Base-by-base conservation (phyloP, 2,888 invertebrate genomes). In the Spodoptera picta region DNA sequence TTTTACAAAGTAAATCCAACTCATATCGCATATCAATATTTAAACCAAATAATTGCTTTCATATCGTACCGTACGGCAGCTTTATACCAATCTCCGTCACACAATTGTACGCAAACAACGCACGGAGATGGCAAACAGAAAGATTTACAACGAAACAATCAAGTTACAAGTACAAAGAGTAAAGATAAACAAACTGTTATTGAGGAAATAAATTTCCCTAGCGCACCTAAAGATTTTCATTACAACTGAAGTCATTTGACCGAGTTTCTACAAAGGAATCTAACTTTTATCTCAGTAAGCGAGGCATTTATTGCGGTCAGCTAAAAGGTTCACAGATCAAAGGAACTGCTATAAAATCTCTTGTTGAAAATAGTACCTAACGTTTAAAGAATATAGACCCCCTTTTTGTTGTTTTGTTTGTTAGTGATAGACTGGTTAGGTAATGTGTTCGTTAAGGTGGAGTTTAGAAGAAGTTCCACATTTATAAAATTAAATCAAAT, bases 261-360 rank as follows among this genome's bases (percentile, higher is more conserved):
- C 87, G 90, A 88, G 83, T 88, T 90, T 80, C 76, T 66, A 72
- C 91, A 92, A 92, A 91, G 88, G 87, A 87, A 86, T 86, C 83
- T 82, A 84, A 90, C 87, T 92, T 92, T 92, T 90, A 90, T 92
- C 88, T 89, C 83, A 86, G 89, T 86, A 87, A 87, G 83, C 81
- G 75, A 80, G 86, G 86, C 88, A 88, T 92, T 93, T 92, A 92
- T 92, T 90, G 91, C 89, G 90, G 90, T 85, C 89, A 89, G 87
- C 84, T 72, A 59, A 87, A 90, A 88, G 87, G 87, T 88, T 83
- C 77, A 74, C 73, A 80, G 87, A 90, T 91, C 90, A 90, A 91
- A 90, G 86, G 80, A 81, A 36, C 52, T 67, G 61, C 58, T 79
- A 83, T 83, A 84, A 85, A 83, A 83, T 85, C 85, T 86, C 83